phyloP scores from a whole-genome alignment of 2,113 vertebrate species.

The Sturnira hondurensis region DNA sequence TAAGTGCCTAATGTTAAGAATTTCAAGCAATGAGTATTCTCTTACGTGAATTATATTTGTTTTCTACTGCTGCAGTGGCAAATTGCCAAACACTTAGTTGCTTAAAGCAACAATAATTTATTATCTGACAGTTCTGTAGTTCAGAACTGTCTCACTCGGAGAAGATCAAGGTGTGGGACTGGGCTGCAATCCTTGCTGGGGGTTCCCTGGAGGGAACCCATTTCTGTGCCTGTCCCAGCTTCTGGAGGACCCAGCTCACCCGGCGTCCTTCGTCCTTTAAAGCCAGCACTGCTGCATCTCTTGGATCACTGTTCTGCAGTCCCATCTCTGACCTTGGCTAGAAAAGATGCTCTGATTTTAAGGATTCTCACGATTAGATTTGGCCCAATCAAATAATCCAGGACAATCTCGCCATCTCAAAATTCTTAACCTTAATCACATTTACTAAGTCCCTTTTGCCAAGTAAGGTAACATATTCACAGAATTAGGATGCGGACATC shows the following conservation, averaged over 20 bases:
- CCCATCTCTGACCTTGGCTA: background rate
- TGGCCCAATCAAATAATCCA: background rate
- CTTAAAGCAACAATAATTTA: background rate
- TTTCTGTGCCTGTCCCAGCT: background rate
- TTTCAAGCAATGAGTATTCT: background rate
- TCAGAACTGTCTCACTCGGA: background rate
- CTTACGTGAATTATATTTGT: background rate
- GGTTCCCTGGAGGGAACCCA: background rate
- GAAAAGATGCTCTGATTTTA: background rate
- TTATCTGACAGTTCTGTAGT: background rate
- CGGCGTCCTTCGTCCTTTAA: background rate
- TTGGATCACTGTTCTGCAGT: background rate
- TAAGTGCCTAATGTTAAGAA: background rate
- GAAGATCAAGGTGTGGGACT: background rate
- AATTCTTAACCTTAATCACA: background rate
- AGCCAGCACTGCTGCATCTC: background rate
- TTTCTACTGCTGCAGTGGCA: background rate
- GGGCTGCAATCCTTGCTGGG: background rate
- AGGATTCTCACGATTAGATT: background rate
- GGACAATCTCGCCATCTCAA: background rate
- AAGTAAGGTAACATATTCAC: background rate
- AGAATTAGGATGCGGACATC: background rate
- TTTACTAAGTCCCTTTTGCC: background rate
- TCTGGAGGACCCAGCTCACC: background rate
- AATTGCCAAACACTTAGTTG: background rate